Percentiles rank a stretch among this genome's conserved stretches.
These are phyloP conservation scores for Forbesichthys papilliferus DNA, from an alignment of 2,113 vertebrate genomes.

Conservation along the genomic window DNA sequence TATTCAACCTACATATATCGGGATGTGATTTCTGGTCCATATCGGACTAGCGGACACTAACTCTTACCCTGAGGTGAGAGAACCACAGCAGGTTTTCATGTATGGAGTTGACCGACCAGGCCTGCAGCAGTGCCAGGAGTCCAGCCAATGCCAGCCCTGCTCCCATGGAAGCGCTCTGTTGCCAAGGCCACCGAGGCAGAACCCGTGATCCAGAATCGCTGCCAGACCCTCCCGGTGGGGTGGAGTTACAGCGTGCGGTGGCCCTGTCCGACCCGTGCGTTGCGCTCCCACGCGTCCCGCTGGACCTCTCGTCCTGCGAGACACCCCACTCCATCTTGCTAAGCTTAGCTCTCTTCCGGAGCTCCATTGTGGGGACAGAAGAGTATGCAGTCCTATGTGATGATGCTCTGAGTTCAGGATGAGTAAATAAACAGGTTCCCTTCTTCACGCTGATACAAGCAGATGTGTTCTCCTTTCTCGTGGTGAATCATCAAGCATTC, in stretches of 20 bases:
- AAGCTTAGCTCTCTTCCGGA: slow-evolving; percentile 57
- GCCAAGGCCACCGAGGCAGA: slow-evolving; percentile 47
- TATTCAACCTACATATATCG: no score
- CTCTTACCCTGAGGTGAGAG: slow-evolving; percentile 71
- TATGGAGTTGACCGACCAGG: slow-evolving; percentile 65
- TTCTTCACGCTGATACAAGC: slow-evolving; percentile 38
- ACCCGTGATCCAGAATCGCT: slow-evolving; percentile 35
- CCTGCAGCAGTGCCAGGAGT: slow-evolving; percentile 53
- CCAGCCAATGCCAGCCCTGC: slow-evolving; percentile 60
- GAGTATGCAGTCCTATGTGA: slow-evolving; percentile 34
- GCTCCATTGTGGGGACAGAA: slow-evolving; percentile 52
- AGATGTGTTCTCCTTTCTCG: no score
- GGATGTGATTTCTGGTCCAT: no score
- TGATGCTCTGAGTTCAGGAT: slow-evolving; percentile 39
- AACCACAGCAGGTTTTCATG: slow-evolving; percentile 79
- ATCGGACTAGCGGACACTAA: not conserved
- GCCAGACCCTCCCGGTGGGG: slow-evolving; percentile 20
- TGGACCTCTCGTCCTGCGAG: slow-evolving; percentile 4
- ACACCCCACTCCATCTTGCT: slow-evolving; percentile 14
- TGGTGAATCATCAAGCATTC: slow-evolving; percentile 56
- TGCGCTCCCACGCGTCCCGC: slow-evolving; percentile 14
- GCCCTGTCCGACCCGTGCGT: slow-evolving; percentile 4
- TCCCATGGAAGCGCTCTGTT: slow-evolving; percentile 62
- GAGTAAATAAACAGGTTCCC: slow-evolving; percentile 38
- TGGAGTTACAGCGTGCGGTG: not conserved